Evolutionary conservation across 2,888 invertebrate genomes (phyloP), one percentile per base, ranked within the genome.

Genomic region (Netelia melanura): DNA sequence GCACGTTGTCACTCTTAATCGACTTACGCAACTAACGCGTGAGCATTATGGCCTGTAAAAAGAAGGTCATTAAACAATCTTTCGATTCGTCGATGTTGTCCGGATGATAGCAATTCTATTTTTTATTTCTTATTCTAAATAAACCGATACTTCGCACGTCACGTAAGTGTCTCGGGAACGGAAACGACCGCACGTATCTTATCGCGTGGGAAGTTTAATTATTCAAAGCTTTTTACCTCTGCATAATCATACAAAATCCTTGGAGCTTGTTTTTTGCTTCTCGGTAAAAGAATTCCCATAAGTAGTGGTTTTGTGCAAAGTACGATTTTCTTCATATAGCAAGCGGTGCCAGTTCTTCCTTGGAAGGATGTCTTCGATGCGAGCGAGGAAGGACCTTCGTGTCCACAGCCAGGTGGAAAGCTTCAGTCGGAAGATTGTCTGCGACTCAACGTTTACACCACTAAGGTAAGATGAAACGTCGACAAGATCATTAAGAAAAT

Each of bases 381-480:
- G 0, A 95, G 94, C 2, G 87, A 93, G 71, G 96, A 96, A 77
- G 96, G 95, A 0, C 95, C 95, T 1, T 94, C 95, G 71, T 96
- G 96, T 81, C 95, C 95, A 0, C 94, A 94, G 82, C 93, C 94
- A 0, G 83, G 80, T 14, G 76, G 83, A 65, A n/a, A 5, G 61
- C 88, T 91, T 85, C 89, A 95, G 70, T 95, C 95, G 30, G 96
- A 96, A 88, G 96, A 96, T 91, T 96, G 96, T 88, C 94, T 96
- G 3, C 93, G 94, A 21, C 90, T 96, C 78, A 96, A 96, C 86
- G 95, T 96, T 0, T 96, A 95, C 87, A 95, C 95, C 0, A 94
- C 87, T 87, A 94, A 94, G 89, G 94, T 94, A 90, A 71, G 54
- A 11, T 30, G 5, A 1, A 38, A 0, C 38, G 5, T 38, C 38